Percentiles rank a stretch among this genome's conserved stretches.
Conservation (phyloP, 1,140 invertebrate species). For the Dolichoris vasculosae region DNA sequence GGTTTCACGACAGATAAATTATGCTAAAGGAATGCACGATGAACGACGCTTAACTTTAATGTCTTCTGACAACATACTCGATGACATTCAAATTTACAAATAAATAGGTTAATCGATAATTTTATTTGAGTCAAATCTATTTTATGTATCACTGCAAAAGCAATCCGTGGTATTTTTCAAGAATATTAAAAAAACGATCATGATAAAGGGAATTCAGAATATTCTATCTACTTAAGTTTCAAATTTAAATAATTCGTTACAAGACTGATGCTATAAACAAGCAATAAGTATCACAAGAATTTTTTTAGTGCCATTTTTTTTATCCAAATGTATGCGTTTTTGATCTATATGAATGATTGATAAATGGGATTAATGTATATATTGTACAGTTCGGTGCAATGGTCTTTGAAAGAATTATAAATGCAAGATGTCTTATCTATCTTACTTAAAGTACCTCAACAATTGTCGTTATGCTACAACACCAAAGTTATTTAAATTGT, state of each 20-base stretch:
- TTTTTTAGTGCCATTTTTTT: constrained; percentile 48
- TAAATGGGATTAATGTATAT: constrained; percentile 35
- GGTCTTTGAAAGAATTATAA: constrained; percentile 19
- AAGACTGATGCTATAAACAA: constrained; percentile 50
- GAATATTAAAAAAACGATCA: neutral
- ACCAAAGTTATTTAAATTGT: constrained; percentile 46
- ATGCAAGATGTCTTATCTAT: constrained; percentile 6
- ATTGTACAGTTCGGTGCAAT: constrained; percentile 38
- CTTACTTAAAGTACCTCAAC: neutral
- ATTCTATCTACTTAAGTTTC: constrained; percentile 31
- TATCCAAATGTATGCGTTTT: constrained; percentile 21
- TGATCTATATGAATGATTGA: neutral
- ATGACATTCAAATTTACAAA: constrained; percentile 71
- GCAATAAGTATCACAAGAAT: constrained; percentile 37
- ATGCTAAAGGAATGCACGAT: constrained; percentile 89
- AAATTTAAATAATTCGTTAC: constrained; percentile 31
- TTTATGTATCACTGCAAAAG: neutral
- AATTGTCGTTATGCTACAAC: constrained; percentile 18
- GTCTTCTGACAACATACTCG: constrained; percentile 73
- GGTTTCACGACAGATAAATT: constrained; percentile 85
- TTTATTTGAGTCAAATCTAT: constrained; percentile 41
- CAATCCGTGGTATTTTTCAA: constrained; percentile 11
- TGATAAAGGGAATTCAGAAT: neutral
- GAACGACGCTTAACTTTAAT: constrained; percentile 78
- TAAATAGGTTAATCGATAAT: constrained; percentile 56